phyloP scores from a whole-genome alignment of 2,888 invertebrate genomes.

The Temnothorax unifasciatus region DNA sequence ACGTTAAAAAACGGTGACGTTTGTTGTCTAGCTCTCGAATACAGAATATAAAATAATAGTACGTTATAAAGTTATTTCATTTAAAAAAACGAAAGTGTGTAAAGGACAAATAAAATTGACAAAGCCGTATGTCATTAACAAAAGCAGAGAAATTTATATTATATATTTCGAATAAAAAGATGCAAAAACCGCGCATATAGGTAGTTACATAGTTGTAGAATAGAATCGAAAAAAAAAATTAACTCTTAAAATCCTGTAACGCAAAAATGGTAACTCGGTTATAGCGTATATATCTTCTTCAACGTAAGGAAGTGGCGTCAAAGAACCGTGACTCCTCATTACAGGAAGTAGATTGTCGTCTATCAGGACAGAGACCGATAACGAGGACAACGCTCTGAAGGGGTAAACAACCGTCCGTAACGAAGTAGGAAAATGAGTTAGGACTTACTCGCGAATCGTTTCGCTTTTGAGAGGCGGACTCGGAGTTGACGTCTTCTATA shows the following conservation, averaged over 20 bases:
- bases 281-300: not conserved
- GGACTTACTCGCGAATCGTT: constrained; percentile 22
- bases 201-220: not conserved
- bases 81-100: not conserved
- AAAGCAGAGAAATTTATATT: not conserved
- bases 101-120: not conserved
- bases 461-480: not conserved
- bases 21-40: not conserved
- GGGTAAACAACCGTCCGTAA: constrained; percentile 34
- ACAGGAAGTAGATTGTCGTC: constrained; percentile 67
- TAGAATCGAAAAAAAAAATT: not conserved
- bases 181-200: not conserved
- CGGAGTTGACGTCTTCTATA: not conserved
- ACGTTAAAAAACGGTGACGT: not conserved
- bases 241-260: not conserved
- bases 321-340: constrained; percentile 55
- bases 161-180: not conserved
- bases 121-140: not conserved
- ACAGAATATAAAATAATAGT: not conserved
- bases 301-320: constrained; percentile 46
- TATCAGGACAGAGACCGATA: constrained; percentile 67
- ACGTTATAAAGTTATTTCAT: not conserved
- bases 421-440: constrained; percentile 46
- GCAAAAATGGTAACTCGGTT: not conserved
- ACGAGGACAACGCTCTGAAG: constrained; percentile 49